Conservation (phyloP, 2,113 vertebrate genomes). For the Grammomys surdaster region DNA sequence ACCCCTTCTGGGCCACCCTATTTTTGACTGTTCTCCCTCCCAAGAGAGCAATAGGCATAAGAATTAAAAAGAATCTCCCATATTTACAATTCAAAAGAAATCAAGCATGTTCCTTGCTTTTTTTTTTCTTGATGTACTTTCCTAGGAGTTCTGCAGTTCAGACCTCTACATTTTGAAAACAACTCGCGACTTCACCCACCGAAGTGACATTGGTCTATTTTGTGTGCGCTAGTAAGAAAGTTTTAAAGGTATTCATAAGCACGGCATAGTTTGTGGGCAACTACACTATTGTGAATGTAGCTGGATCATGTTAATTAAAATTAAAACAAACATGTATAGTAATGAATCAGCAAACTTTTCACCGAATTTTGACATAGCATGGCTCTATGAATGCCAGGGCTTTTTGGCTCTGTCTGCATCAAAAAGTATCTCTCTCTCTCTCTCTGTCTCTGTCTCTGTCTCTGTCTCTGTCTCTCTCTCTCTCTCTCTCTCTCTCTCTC, state of each 20-base stretch:
- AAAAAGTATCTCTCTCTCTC: not conserved
- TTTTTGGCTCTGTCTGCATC: not conserved
- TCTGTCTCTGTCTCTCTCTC: too few species aligned
- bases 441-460: too few species aligned
- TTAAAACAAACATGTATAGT: not conserved
- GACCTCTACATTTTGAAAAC: slow-evolving; percentile 4
- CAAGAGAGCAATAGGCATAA: not conserved
- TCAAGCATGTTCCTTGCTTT: not conserved
- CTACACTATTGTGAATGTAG: not conserved
- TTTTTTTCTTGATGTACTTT: not conserved
- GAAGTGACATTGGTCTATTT: not conserved
- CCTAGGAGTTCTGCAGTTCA: not conserved
- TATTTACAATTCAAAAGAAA: slow-evolving; percentile 35
- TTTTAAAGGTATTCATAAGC: not conserved
- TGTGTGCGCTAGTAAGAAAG: not conserved
- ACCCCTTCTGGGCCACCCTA: not conserved
- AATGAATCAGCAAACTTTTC: not conserved
- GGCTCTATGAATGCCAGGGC: not conserved
- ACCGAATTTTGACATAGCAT: not conserved
- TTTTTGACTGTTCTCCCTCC: not conserved
- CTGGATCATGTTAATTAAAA: not conserved
- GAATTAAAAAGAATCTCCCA: not conserved
- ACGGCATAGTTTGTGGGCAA: not conserved
- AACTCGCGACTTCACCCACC: not conserved
- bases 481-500: too few species aligned